Evolutionary conservation across 2,113 vertebrate species (phyloP).

Genomic region (rat (Rattus norvegicus)): DNA sequence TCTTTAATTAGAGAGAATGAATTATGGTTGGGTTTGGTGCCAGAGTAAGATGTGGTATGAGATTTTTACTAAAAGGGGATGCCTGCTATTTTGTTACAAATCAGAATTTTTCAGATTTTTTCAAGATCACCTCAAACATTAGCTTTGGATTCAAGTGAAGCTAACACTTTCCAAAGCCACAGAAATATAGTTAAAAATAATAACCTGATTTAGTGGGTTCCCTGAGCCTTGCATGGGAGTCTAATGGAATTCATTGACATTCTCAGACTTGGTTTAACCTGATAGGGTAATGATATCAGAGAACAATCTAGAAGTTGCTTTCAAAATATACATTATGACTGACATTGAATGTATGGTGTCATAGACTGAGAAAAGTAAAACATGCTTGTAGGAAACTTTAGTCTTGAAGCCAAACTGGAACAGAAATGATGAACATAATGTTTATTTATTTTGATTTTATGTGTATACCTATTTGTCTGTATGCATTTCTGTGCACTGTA

Average conservation of each 20-base stretch:
- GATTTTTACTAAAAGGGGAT: slow-evolving; percentile 57
- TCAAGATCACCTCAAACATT: slow-evolving; percentile 63
- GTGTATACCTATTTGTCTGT: neutral
- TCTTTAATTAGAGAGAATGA: slow-evolving; percentile 83
- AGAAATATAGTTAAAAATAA: neutral
- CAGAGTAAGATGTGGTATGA: slow-evolving; percentile 70
- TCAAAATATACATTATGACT: neutral
- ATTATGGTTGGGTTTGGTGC: slow-evolving; percentile 80
- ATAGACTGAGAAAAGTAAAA: neutral
- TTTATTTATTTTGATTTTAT: neutral
- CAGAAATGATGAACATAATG: neutral
- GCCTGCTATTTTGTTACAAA: slow-evolving; percentile 69
- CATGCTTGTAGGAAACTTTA: neutral
- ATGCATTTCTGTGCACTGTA: neutral
- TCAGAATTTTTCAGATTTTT: slow-evolving; percentile 71
- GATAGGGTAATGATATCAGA: neutral
- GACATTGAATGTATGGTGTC: neutral
- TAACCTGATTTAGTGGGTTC: neutral
- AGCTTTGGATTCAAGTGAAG: slow-evolving; percentile 76
- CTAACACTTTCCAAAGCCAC: slow-evolving; percentile 66
- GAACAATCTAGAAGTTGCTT: neutral
- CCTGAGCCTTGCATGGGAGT: neutral
- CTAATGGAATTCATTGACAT: neutral
- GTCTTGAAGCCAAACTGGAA: neutral
- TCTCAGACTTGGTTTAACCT: neutral